Evolutionary conservation across 2,113 vertebrate genomes (phyloP).

Genomic region (Chunga burmeisteri): DNA sequence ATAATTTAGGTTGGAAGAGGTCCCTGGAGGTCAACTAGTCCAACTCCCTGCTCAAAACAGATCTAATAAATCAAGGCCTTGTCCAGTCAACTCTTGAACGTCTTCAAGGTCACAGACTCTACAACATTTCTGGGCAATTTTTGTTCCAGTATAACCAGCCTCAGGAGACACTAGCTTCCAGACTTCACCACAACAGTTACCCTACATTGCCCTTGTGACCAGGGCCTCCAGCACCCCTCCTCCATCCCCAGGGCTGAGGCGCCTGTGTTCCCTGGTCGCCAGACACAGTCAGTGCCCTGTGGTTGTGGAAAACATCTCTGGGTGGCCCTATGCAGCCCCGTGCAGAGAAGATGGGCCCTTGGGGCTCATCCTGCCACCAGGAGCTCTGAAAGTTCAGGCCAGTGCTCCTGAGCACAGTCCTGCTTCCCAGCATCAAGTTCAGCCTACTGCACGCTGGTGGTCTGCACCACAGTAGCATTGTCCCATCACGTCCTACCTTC

Average conservation of each 20-base stretch:
- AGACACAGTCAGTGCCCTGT: background rate
- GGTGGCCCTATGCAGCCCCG: background rate
- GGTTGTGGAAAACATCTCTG: background rate
- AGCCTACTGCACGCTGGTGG: fast-evolving
- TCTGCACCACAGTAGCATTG: background rate
- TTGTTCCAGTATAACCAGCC: background rate
- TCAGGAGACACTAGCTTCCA: background rate
- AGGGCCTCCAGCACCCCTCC: background rate
- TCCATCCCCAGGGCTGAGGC: background rate
- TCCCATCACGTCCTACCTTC: background rate
- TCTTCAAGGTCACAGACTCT: background rate
- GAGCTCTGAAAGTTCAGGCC: background rate
- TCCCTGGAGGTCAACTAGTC: background rate
- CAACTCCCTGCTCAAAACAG: background rate
- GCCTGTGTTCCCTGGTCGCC: fast-evolving
- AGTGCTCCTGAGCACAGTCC: background rate
- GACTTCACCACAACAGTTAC: background rate
- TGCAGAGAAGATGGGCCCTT: background rate
- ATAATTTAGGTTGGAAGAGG: background rate
- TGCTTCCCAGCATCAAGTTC: background rate
- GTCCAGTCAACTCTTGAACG: background rate
- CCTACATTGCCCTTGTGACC: background rate
- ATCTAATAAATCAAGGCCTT: background rate
- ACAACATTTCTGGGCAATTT: background rate
- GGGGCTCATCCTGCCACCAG: background rate